These are phyloP conservation scores for Octonoba sinensis DNA, from an alignment of 2,888 invertebrate genomes.

Conservation along the genomic window DNA sequence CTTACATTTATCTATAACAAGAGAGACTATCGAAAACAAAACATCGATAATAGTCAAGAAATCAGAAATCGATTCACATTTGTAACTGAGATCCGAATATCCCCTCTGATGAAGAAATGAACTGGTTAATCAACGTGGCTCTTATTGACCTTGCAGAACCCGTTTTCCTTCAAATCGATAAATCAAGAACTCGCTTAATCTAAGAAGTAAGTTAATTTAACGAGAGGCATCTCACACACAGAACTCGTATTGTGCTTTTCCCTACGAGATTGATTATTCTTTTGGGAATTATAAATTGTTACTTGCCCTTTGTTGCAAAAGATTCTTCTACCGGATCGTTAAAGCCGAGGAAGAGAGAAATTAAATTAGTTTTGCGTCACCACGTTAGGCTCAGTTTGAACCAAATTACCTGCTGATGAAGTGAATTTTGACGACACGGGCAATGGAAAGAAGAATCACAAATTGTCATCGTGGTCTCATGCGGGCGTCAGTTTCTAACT, in stretches of 20 bases:
- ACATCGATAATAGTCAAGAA: conserved; percentile 3
- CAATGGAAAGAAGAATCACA: no score
- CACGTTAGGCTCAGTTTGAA: conserved; percentile 32
- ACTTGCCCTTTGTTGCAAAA: conserved; percentile 45
- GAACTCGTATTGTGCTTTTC: conserved; percentile 19
- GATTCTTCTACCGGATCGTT: conserved; percentile 32
- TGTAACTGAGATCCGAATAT: conserved; percentile 46
- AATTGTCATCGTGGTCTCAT: no score
- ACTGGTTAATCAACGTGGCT: conserved; percentile 43
- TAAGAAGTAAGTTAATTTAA: conserved; percentile 59
- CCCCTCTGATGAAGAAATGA: conserved; percentile 29
- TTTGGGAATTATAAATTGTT: conserved; percentile 54
- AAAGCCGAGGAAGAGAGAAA: conserved; percentile 10
- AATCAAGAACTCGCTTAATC: conserved; percentile 56
- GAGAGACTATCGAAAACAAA: no score
- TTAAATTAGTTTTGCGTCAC: conserved; percentile 46
- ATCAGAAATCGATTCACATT: conserved; percentile 50
- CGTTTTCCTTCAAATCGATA: conserved; percentile 54
- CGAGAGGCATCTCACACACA: conserved; percentile 9
- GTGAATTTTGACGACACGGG: no score
- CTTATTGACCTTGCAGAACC: conserved; percentile 51
- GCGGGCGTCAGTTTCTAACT: no score
- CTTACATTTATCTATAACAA: no score
- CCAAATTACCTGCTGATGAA: neutral
- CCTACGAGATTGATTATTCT: conserved; percentile 52